Conservation (phyloP, 2,113 vertebrate species). For the Albula goreensis region DNA sequence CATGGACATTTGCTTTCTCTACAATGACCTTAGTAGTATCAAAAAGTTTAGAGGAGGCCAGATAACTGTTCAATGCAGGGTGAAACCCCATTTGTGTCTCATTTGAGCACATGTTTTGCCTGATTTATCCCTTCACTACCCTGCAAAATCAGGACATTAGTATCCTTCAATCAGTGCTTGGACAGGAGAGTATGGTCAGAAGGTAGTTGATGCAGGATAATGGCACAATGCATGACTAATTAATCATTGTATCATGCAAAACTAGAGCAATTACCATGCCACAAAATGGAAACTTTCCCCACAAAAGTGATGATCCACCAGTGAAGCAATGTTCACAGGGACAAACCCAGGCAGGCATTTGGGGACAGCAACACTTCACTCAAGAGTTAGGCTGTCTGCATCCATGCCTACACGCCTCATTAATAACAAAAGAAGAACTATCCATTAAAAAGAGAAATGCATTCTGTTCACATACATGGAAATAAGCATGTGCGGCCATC, state of each 20-base stretch:
- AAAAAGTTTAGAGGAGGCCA: background rate
- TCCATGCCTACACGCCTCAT: background rate
- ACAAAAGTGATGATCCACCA: background rate
- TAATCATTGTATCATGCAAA: background rate
- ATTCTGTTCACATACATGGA: background rate
- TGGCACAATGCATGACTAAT: background rate
- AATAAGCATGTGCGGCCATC: background rate
- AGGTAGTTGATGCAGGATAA: background rate
- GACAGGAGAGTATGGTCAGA: background rate
- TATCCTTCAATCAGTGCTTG: background rate
- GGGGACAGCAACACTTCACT: background rate
- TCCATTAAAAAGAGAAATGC: slow-evolving; percentile 21
- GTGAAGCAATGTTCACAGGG: background rate
- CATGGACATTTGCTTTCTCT: too few relatives aligned
- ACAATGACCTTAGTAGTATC: too few relatives aligned
- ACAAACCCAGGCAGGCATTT: slow-evolving; percentile 28
- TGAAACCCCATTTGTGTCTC: background rate
- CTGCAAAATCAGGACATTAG: background rate
- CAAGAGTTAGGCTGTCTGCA: background rate
- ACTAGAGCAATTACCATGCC: background rate
- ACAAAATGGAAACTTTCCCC: background rate
- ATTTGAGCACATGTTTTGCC: background rate
- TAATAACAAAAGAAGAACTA: slow-evolving; percentile 24
- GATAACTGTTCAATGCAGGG: background rate
- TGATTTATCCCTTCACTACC: background rate